These are phyloP conservation scores for Drosophila gaucha DNA, from an alignment of 2,888 invertebrate genomes.

Conservation along the genomic window DNA sequence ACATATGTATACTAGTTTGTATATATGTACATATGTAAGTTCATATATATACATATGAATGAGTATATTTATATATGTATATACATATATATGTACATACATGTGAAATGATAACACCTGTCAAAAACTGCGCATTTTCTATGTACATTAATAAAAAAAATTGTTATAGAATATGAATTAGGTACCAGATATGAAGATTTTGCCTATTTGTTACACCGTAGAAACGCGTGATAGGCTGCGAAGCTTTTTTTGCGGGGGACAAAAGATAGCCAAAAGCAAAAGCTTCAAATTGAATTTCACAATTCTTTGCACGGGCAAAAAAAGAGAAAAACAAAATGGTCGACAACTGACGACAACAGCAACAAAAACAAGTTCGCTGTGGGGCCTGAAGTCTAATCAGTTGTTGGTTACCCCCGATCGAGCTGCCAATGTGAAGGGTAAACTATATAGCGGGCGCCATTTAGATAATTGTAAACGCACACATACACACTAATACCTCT, in stretches of 20 bases:
- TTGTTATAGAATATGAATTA: conserved; percentile 1
- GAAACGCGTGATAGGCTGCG: conserved; percentile 23
- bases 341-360: conserved; percentile 29
- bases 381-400: conserved; percentile 55
- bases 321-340: conserved; percentile 46
- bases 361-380: not conserved
- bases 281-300: conserved; percentile 65
- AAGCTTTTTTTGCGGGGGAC: conserved; percentile 20
- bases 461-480: conserved; percentile 54
- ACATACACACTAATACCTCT: not conserved
- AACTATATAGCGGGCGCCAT: conserved; percentile 35
- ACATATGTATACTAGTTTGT: not conserved
- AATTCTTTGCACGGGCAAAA: conserved; percentile 24
- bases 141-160: not conserved
- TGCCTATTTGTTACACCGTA: conserved; percentile 39
- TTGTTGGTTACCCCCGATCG: conserved; percentile 40
- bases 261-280: conserved; percentile 19
- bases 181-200: conserved; percentile 15
- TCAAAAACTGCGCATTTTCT: not conserved
- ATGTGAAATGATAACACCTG: not conserved
- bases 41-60: not conserved
- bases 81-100: not conserved
- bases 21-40: not conserved
- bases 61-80: not conserved
- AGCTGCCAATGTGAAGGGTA: conserved; percentile 3